These are phyloP conservation scores for Passer domesticus DNA, from an alignment of 2,113 vertebrate species.

Conservation along the genomic window DNA sequence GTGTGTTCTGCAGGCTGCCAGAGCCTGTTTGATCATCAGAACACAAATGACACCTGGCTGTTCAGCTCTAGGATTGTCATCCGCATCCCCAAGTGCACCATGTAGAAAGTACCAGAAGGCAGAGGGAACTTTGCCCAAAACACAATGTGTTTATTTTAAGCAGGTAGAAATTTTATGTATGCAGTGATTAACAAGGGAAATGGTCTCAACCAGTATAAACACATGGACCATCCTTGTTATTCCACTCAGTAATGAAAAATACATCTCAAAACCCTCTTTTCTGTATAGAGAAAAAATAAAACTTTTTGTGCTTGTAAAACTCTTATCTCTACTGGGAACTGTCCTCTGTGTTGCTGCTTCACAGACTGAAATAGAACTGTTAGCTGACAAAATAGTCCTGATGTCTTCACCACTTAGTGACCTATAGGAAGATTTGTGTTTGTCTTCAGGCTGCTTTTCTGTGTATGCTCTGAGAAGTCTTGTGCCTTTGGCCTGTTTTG, in stretches of 20 bases:
- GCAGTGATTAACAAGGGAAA: background rate
- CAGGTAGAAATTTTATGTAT: background rate
- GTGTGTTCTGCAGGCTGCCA: background rate
- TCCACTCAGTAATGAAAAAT: background rate
- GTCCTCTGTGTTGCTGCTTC: background rate
- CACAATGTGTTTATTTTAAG: background rate
- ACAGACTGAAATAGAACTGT: background rate
- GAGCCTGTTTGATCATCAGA: background rate
- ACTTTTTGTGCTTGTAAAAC: background rate
- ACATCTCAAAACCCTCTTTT: background rate
- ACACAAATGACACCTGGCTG: background rate
- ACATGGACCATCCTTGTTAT: background rate
- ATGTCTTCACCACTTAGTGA: background rate
- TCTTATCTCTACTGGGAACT: background rate
- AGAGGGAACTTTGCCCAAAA: background rate
- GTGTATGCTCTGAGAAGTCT: background rate
- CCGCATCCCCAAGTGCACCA: background rate
- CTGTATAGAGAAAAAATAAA: background rate
- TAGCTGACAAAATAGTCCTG: background rate
- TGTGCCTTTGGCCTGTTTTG: background rate
- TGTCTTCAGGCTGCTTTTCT: background rate
- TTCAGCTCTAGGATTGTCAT: background rate
- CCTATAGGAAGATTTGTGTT: background rate
- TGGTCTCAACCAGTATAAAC: background rate
- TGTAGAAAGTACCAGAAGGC: background rate